A percentile compares a stretch with the other conserved stretches of the same genome.
Conservation (phyloP, 1,140 invertebrate genomes). For the Branchinecta lindahli region DNA sequence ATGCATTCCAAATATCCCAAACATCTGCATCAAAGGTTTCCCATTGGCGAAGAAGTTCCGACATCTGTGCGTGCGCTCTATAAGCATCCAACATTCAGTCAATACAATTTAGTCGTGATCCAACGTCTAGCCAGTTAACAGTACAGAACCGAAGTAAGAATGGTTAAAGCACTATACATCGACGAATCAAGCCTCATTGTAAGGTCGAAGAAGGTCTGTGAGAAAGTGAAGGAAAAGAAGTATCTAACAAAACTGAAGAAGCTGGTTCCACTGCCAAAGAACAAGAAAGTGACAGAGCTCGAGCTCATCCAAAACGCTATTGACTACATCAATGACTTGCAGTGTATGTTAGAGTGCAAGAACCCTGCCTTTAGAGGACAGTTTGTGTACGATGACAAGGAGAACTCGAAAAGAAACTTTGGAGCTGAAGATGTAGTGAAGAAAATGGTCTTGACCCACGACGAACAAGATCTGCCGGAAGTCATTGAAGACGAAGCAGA, state of each 20-base stretch:
- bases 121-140: not conserved
- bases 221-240: not conserved
- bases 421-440: too few species aligned
- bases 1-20: not conserved
- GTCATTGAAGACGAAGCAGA: too few species aligned
- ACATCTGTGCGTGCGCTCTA: not conserved
- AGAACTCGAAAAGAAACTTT: not conserved
- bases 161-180: not conserved
- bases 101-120: not conserved
- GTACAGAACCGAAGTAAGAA: not conserved
- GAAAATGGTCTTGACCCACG: too few species aligned
- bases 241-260: constrained; percentile 3
- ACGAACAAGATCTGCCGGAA: too few species aligned
- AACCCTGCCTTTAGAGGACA: not conserved
- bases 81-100: not conserved
- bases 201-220: not conserved
- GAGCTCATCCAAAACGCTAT: constrained; percentile 1
- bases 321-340: not conserved
- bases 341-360: not conserved
- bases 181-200: not conserved
- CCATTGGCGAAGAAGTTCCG: not conserved
- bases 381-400: not conserved
- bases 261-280: not conserved
- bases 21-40: not conserved
- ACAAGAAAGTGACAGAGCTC: constrained; percentile 1